These are phyloP conservation scores for Agrochola circellaris DNA, from an alignment of 2,888 invertebrate genomes.

Conservation along the genomic window DNA sequence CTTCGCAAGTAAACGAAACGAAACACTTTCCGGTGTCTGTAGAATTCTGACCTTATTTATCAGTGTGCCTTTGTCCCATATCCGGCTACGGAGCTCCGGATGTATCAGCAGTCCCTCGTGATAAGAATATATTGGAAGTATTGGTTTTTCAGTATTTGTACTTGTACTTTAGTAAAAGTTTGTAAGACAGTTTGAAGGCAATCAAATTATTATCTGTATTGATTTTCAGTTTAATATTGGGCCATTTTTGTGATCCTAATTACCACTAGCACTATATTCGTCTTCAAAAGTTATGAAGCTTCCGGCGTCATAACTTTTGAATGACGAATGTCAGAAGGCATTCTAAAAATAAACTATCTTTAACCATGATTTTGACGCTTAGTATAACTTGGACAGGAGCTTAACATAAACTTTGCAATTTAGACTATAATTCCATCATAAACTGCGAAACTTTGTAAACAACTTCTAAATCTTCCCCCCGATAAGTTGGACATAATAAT, in stretches of 20 bases:
- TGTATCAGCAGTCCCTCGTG: conserved; percentile 37
- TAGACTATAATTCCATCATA: conserved; percentile 18
- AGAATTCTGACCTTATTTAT: conserved; percentile 36
- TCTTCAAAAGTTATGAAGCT: neutral
- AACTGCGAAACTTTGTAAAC: conserved; percentile 26
- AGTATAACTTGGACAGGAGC: conserved; percentile 15
- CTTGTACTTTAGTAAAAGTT: neutral
- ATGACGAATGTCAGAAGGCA: neutral
- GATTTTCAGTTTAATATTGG: neutral
- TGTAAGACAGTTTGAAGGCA: too few relatives aligned
- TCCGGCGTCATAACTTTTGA: too few relatives aligned
- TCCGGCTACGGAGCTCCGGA: conserved; percentile 37
- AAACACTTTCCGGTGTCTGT: conserved; percentile 36
- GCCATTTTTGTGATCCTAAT: neutral
- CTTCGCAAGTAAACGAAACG: conserved; percentile 30
- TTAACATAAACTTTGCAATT: conserved; percentile 26
- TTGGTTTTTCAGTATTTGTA: conserved; percentile 13
- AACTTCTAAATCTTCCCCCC: conserved; percentile 38
- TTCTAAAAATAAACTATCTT: conserved; percentile 1
- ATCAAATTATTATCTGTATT: neutral
- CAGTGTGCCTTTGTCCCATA: conserved; percentile 22
- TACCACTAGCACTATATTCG: too few relatives aligned
- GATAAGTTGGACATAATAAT: conserved; percentile 34
- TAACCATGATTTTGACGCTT: conserved; percentile 8
- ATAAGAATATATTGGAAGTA: conserved; percentile 11